These are phyloP conservation scores for Ceratotherium simum DNA, from an alignment of 2,113 vertebrate genomes.

Conservation along the genomic window DNA sequence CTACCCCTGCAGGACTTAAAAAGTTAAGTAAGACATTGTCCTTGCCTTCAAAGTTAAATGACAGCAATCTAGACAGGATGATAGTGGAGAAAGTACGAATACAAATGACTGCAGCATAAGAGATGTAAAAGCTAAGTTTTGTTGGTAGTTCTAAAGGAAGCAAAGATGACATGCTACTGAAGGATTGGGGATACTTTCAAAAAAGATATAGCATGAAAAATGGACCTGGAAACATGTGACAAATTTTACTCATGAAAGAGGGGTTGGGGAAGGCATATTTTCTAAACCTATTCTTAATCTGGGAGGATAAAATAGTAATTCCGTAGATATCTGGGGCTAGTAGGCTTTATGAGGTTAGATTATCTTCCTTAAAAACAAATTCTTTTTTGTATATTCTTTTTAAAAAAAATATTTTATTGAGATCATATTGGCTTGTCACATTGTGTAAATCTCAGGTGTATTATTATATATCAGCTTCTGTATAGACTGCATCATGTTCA, in stretches of 20 bases:
- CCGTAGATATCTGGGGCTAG: background rate
- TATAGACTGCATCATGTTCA: too few species aligned
- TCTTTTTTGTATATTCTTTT: too few species aligned
- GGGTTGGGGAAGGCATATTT: background rate
- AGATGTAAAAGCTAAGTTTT: background rate
- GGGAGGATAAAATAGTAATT: background rate
- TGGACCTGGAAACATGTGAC: background rate
- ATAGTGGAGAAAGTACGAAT: background rate
- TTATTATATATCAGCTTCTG: too few species aligned
- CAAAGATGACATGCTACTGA: background rate
- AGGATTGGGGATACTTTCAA: background rate
- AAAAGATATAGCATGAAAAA: background rate
- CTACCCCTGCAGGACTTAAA: background rate
- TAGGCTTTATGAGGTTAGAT: background rate
- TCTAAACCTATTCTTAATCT: background rate
- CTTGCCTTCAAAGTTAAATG: conserved; percentile 3
- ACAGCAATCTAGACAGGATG: background rate
- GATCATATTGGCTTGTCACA: too few species aligned
- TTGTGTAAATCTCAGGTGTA: too few species aligned
- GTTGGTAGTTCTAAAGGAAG: background rate
- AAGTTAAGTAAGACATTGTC: background rate
- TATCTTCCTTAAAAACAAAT: background rate
- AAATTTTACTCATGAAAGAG: background rate
- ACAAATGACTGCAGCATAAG: background rate
- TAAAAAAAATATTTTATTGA: too few species aligned